phyloP scores from a whole-genome alignment of 23 tunicate species.

The Oikopleura vanhoeffeni region DNA sequence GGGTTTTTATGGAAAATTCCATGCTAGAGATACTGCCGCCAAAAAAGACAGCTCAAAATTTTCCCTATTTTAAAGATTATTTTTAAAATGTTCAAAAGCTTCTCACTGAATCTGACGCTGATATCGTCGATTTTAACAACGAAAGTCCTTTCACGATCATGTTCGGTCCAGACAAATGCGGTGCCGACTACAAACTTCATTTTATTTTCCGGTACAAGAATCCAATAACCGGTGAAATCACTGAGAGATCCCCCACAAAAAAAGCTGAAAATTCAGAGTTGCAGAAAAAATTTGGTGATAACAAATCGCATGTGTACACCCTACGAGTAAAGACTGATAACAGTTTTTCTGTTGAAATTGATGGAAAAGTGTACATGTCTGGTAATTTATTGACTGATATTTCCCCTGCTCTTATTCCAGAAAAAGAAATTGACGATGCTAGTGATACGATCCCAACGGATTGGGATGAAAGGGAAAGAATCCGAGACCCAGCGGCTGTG shows the following conservation, averaged over 20 bases:
- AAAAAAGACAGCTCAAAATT: too few species aligned
- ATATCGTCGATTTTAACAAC: constrained; percentile 28
- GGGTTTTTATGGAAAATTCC: too few species aligned
- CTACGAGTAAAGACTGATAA: constrained; percentile 50
- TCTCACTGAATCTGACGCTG: not conserved
- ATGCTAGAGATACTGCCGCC: too few species aligned
- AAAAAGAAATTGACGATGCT: constrained; percentile 68
- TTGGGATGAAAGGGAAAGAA: constrained; percentile 76
- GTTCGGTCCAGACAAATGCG: constrained; percentile 99
- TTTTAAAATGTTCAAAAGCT: too few species aligned
- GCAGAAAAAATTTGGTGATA: constrained; percentile 45
- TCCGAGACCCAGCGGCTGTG: constrained; percentile 49
- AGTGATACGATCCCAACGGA: constrained; percentile 75
- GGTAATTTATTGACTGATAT: constrained; percentile 54
- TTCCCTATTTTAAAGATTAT: too few species aligned
- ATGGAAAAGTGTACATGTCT: constrained; percentile 35
- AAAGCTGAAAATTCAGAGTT: constrained; percentile 21
- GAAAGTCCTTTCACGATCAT: constrained; percentile 74
- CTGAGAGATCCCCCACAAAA: not conserved
- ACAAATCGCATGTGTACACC: constrained; percentile 57
- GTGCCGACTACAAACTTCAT: constrained; percentile 81
- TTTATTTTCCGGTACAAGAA: constrained; percentile 90
- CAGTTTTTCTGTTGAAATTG: constrained; percentile 39
- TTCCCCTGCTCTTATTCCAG: constrained; percentile 71
- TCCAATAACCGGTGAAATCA: constrained; percentile 47